These are phyloP conservation scores for Berghia stephanieae DNA, from an alignment of 1,140 invertebrate genomes.

Conservation along the genomic window DNA sequence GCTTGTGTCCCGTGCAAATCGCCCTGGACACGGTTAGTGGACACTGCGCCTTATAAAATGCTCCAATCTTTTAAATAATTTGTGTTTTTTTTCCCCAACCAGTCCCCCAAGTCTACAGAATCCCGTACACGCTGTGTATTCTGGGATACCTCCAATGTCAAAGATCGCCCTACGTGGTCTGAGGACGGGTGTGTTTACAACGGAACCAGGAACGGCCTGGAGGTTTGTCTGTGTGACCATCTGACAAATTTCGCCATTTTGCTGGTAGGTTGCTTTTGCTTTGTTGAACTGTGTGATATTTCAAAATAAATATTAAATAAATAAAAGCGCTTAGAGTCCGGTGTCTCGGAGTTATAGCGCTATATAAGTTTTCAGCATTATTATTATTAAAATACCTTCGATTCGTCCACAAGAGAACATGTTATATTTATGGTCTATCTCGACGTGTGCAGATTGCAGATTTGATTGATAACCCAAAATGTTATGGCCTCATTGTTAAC, in stretches of 20 bases:
- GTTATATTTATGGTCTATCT: neutral
- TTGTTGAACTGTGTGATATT: neutral
- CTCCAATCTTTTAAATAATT: neutral
- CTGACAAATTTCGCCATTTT: constrained; percentile 64
- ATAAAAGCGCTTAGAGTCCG: too few relatives aligned
- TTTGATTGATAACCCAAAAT: too few relatives aligned
- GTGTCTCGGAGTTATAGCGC: too few relatives aligned
- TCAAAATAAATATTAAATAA: too few relatives aligned
- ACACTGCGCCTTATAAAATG: neutral
- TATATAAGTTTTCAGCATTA: too few relatives aligned
- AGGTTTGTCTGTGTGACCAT: constrained; percentile 61
- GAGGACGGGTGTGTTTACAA: constrained; percentile 51
- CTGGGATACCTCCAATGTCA: constrained; percentile 53
- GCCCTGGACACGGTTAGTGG: too few relatives aligned
- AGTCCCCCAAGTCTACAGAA: constrained; percentile 27
- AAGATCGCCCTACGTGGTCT: constrained; percentile 52
- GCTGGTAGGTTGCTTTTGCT: constrained; percentile 44
- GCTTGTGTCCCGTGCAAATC: too few relatives aligned
- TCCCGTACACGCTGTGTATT: constrained; percentile 47
- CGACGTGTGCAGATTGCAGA: neutral
- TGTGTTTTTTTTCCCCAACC: neutral
- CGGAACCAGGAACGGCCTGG: constrained; percentile 48
- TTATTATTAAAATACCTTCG: too few relatives aligned
- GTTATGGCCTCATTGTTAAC: too few relatives aligned
- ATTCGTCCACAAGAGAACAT: too few relatives aligned